Base-by-base conservation (phyloP, 2,113 vertebrate species). In the Spilogale gracilis region DNA sequence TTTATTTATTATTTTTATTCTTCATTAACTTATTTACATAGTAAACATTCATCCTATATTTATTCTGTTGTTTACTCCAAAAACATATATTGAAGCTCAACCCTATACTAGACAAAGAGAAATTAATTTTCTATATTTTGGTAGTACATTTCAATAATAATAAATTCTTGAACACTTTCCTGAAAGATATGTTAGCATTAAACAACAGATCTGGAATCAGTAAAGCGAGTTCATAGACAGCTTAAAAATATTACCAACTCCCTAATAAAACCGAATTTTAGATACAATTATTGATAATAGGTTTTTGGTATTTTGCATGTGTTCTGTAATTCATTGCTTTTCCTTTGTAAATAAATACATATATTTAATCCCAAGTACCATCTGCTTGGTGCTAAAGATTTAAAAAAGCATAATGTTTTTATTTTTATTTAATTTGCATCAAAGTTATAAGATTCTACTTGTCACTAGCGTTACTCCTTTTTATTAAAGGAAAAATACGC, bases 251-350 rank as follows among this genome's bases (percentile, higher is more conserved):
- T 73, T 45, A 10, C 5, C 83, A 63, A 79, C 2, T 30, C 30
- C 14, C 2, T 56, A 63, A 83, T 61, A 48, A 91, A 94, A 54
- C 18, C 43, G 67, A 92, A 91, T 82, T 97, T 78, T 89, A 89
- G 13, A 78, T 2, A 9, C 0, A 84, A 58, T 52, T 89, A n/a
- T 38, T 91, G 50, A 38, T 87, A 65, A 48, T 9, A 86, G 11
- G 63, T 92, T 16, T 87, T 74, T 61, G n/a, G 4, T 32, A 54
- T 61, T 79, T 93, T 9, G 14, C 2, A 45, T 23, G 48, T 81
- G 6, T 65, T 50, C 52, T 56, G 12, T 38, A 83, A 95, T 48
- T 61, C 0, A 5, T 82, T 80, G 52, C 0, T 67, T 93, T 96
- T 71, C 13, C 20, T 86, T 63, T 48, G 56, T 30, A 74, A 84